A percentile compares a stretch with the other conserved stretches of the same genome.
These are phyloP conservation scores for Molossus molossus DNA, from an alignment of 2,797 vertebrate genomes.

Conservation along the genomic window DNA sequence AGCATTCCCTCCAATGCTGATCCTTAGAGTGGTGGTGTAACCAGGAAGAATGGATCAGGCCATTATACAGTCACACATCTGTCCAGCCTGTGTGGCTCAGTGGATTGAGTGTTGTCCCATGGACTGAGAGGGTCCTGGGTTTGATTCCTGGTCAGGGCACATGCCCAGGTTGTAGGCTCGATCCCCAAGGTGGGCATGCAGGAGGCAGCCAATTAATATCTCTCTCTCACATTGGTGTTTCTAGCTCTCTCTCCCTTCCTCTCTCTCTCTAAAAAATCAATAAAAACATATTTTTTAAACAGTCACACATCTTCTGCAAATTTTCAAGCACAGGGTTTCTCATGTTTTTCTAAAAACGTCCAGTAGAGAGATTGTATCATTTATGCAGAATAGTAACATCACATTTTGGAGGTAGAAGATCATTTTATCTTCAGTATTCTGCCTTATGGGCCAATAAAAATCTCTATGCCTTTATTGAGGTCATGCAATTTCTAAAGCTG, in stretches of 20 bases:
- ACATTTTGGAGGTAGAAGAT: slow-evolving; percentile 45
- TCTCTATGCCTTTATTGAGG: not conserved
- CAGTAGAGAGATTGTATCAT: not conserved
- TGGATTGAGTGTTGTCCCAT: no score
- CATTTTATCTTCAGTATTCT: slow-evolving; percentile 28
- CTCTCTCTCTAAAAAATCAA: no score
- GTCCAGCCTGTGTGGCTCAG: no score
- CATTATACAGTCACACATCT: not conserved
- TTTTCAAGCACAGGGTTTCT: slow-evolving; percentile 11
- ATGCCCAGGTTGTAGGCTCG: no score
- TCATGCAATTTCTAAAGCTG: slow-evolving; percentile 54
- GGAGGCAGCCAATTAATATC: no score
- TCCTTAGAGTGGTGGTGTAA: not conserved
- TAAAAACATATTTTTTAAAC: not conserved
- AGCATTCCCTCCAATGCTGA: not conserved
- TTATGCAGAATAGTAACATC: slow-evolving; percentile 34
- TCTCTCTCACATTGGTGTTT: no score
- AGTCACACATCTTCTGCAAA: not conserved
- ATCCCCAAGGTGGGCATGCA: no score
- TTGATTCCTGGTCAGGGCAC: no score
- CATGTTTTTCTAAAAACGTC: slow-evolving; percentile 45
- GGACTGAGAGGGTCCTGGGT: no score
- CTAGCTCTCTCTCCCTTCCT: no score
- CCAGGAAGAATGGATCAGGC: not conserved
- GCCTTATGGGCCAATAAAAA: not conserved